These are phyloP conservation scores for Neoarius graeffei DNA, from an alignment of 2,113 vertebrate genomes.

Conservation along the genomic window DNA sequence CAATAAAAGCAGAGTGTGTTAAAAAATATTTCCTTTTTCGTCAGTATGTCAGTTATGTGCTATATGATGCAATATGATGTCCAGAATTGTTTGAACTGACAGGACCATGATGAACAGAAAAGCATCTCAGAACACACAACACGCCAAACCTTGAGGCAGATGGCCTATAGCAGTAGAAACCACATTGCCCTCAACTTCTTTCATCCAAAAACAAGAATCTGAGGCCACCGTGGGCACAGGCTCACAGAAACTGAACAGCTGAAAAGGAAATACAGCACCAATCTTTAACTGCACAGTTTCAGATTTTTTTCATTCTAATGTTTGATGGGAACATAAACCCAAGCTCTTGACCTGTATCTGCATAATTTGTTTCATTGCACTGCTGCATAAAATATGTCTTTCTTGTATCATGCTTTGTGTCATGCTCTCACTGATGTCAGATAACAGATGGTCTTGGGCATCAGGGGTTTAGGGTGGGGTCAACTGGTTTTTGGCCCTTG, in stretches of 20 bases:
- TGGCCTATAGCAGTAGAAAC: neutral
- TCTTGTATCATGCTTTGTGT: constrained; percentile 36
- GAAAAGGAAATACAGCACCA: neutral
- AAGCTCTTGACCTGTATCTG: neutral
- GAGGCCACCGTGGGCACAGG: neutral
- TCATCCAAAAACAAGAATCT: neutral
- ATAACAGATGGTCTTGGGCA: constrained; percentile 24
- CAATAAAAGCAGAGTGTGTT: constrained; percentile 15
- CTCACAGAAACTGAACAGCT: neutral
- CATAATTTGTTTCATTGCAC: neutral
- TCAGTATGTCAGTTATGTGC: no score
- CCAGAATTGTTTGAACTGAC: neutral
- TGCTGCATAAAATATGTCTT: constrained; percentile 10
- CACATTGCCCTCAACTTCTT: neutral
- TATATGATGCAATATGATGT: neutral
- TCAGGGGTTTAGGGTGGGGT: constrained; percentile 6
- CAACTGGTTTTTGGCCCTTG: constrained; percentile 21
- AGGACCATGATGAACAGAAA: neutral
- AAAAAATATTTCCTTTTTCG: neutral
- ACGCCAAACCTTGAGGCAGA: neutral
- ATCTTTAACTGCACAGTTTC: neutral
- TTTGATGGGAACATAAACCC: neutral
- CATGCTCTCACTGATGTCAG: constrained; percentile 13
- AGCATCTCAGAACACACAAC: neutral
- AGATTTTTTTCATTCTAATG: neutral